Percentiles rank a stretch among this genome's conserved stretches.
phyloP scores from a whole-genome alignment of 2,888 invertebrate species.

The Incurvaria masculella region DNA sequence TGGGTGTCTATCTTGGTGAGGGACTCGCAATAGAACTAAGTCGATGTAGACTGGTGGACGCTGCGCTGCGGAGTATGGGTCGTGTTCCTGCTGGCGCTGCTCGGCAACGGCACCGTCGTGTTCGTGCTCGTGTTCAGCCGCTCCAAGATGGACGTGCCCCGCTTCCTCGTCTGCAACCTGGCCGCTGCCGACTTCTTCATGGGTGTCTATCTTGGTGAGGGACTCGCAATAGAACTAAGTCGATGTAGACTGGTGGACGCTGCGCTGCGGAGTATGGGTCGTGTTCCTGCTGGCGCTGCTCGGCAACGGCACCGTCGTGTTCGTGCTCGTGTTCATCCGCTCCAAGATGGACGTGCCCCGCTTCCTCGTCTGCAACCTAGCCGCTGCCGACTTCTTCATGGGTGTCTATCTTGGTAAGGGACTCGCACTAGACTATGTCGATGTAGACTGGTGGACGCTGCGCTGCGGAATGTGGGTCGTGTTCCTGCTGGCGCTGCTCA shows the following conservation, averaged over 20 bases:
- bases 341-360: constrained; percentile 96
- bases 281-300: constrained; percentile 93
- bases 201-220: constrained; percentile 87
- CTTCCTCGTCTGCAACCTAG: constrained; percentile 94
- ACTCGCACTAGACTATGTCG: no score
- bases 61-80: constrained; percentile 96
- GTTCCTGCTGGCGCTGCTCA: constrained; percentile 90
- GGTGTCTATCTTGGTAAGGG: constrained; percentile 85
- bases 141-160: constrained; percentile 93
- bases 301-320: constrained; percentile 94
- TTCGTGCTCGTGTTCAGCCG: constrained; percentile 89
- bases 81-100: constrained; percentile 90
- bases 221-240: no score
- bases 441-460: constrained; percentile 98
- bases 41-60: constrained; percentile 99
- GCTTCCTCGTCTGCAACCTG: constrained; percentile 94
- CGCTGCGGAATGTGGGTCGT: constrained; percentile 97
- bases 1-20: constrained; percentile 89
- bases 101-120: constrained; percentile 95
- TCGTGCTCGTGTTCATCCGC: constrained; percentile 86
- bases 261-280: constrained; percentile 96
- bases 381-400: constrained; percentile 97
- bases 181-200: constrained; percentile 97
- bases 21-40: no score
- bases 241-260: constrained; percentile 99